These are phyloP conservation scores for Seira musarum DNA, from an alignment of 2,888 invertebrate species.

Conservation along the genomic window DNA sequence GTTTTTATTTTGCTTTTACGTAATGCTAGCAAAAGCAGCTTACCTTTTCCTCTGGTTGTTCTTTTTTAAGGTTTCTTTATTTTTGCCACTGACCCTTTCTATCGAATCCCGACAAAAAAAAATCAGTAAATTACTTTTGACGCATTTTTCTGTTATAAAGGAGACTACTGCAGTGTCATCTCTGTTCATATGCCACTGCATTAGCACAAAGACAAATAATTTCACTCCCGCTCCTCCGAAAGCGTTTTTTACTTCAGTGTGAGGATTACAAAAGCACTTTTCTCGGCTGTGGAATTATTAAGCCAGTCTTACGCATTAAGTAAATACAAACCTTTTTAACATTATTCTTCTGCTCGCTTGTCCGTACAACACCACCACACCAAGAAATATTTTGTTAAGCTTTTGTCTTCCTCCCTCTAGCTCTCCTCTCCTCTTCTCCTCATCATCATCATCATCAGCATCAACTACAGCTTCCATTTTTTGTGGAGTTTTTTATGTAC, in stretches of 20 bases:
- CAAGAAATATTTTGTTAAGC: constrained; percentile 31
- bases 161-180: constrained; percentile 30
- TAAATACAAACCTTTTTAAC: constrained; percentile 41
- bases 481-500: constrained; percentile 23
- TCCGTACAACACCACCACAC: too few relatives aligned
- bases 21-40: too few relatives aligned
- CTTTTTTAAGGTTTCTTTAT: too few relatives aligned
- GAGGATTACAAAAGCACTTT: not conserved
- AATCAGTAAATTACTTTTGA: constrained; percentile 38
- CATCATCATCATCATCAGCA: too few relatives aligned
- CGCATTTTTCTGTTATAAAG: constrained; percentile 16
- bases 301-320: constrained; percentile 42
- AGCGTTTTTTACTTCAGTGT: not conserved
- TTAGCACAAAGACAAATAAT: constrained; percentile 39
- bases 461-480: constrained; percentile 30
- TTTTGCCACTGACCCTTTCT: constrained; percentile 37
- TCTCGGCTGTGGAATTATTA: too few relatives aligned
- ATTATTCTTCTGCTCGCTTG: constrained; percentile 17
- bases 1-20: too few relatives aligned
- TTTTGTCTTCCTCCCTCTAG: constrained; percentile 15
- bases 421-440: not conserved
- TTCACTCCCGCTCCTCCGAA: not conserved
- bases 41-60: not conserved
- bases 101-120: constrained; percentile 16
- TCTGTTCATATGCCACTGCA: constrained; percentile 1